phyloP scores from a whole-genome alignment of 23 tunicate species.

The Styela clava region DNA sequence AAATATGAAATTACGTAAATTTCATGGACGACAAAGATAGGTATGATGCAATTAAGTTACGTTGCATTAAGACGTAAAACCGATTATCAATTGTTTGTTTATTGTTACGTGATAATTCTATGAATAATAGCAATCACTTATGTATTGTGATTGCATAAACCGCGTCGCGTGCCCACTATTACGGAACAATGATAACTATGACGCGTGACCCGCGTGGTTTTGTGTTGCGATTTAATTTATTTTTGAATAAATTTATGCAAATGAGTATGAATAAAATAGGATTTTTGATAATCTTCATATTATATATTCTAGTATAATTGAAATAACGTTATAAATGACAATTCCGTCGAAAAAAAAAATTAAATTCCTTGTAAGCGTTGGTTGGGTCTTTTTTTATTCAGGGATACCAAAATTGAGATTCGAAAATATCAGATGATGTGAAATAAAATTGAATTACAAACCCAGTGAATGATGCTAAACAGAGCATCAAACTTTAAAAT shows the following conservation, averaged over 20 bases:
- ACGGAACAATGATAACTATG: constrained; percentile 5
- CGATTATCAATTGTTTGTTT: constrained; percentile 5
- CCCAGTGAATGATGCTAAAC: too few relatives aligned
- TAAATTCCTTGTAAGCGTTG: too few relatives aligned
- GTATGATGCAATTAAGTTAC: background rate
- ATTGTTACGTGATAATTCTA: constrained; percentile 3
- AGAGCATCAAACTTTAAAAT: too few relatives aligned
- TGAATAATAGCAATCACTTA: background rate
- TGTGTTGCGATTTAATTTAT: background rate
- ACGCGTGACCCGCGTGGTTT: background rate
- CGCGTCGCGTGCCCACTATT: constrained; percentile 17
- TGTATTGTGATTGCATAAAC: background rate
- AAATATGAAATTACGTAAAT: background rate
- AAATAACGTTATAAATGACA: too few relatives aligned
- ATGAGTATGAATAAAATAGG: background rate
- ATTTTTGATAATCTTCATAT: background rate
- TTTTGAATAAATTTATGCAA: background rate
- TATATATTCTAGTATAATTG: too few relatives aligned
- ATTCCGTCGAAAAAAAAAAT: too few relatives aligned
- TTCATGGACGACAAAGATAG: too few relatives aligned
- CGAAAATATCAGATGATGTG: too few relatives aligned
- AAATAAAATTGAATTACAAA: too few relatives aligned
- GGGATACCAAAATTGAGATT: too few relatives aligned
- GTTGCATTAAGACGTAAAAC: background rate
- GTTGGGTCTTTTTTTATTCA: too few relatives aligned